Percentiles rank a stretch among this genome's conserved stretches.
These are phyloP conservation scores for Selenia dentaria DNA, from an alignment of 2,888 invertebrate genomes.

Conservation along the genomic window DNA sequence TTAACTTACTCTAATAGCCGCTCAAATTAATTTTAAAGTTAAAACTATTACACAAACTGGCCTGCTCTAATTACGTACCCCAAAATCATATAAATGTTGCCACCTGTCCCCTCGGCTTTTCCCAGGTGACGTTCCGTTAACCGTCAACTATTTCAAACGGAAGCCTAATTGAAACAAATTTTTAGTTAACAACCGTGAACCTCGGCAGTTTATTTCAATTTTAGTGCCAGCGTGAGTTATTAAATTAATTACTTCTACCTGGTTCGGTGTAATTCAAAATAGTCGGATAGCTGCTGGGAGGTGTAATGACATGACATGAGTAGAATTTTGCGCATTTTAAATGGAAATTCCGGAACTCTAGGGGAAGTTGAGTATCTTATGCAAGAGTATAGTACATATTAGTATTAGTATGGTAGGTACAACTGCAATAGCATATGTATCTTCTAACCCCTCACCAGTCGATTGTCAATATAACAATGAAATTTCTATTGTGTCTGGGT, in stretches of 20 bases:
- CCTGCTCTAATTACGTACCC: background rate
- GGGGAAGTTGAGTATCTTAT: too few species aligned
- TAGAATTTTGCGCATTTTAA: background rate
- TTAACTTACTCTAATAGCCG: too few species aligned
- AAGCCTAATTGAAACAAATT: conserved; percentile 28
- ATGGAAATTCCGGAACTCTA: too few species aligned
- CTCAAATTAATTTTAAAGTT: too few species aligned
- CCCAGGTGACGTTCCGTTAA: conserved; percentile 8
- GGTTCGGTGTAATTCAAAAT: conserved; percentile 22
- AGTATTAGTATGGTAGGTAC: too few species aligned
- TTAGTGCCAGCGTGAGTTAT: conserved; percentile 32
- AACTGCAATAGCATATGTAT: too few species aligned
- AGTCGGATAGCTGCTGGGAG: conserved; percentile 1
- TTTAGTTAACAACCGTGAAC: conserved; percentile 32
- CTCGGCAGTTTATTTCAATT: conserved; percentile 30
- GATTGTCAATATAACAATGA: too few species aligned
- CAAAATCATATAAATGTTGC: conserved; percentile 1
- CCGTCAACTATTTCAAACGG: conserved; percentile 20
- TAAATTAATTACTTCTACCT: conserved; percentile 37
- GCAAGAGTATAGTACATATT: too few species aligned
- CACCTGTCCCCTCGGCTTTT: background rate
- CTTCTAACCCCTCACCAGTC: too few species aligned
- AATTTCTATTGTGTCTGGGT: too few species aligned
- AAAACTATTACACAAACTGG: too few species aligned
- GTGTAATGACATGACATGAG: background rate